Conservation (phyloP, 2,797 vertebrate species). For the Hipposideros larvatus region DNA sequence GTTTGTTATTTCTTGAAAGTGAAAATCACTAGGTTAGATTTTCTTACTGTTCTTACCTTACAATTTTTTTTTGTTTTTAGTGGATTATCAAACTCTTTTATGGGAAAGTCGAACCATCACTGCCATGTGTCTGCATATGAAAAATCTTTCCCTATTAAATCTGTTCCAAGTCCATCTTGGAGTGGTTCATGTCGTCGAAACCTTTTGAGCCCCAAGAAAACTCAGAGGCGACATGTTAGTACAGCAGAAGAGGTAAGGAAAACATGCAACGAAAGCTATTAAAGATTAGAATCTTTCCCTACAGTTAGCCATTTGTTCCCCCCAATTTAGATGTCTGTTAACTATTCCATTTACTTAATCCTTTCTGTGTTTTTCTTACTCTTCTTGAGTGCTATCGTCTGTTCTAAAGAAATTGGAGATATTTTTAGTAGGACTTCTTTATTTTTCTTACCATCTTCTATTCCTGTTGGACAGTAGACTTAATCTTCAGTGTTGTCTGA, state of each 20-base stretch:
- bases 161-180: slow-evolving; percentile 92
- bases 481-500: slow-evolving; percentile 31
- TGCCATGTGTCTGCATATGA: slow-evolving; percentile 89
- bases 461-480: not conserved
- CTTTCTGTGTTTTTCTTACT: not conserved
- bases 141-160: slow-evolving; percentile 95
- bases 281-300: not conserved
- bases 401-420: slow-evolving; percentile 10
- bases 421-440: slow-evolving; percentile 26
- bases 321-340: not conserved
- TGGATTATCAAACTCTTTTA: slow-evolving; percentile 82
- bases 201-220: slow-evolving; percentile 88
- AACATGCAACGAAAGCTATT: not conserved
- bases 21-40: slow-evolving; percentile 53
- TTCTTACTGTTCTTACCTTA: slow-evolving; percentile 55
- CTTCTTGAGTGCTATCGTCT: not conserved
- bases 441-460: slow-evolving; percentile 27
- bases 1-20: slow-evolving; percentile 63
- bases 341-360: not conserved
- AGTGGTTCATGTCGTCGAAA: slow-evolving; percentile 88
- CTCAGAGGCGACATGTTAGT: slow-evolving; percentile 88
- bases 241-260: slow-evolving; percentile 94
- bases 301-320: not conserved
- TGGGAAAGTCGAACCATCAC: slow-evolving; percentile 86
- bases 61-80: slow-evolving; percentile 72